Base-by-base conservation (phyloP, 2,888 invertebrate species). In the Neocrepidodera transversa region DNA sequence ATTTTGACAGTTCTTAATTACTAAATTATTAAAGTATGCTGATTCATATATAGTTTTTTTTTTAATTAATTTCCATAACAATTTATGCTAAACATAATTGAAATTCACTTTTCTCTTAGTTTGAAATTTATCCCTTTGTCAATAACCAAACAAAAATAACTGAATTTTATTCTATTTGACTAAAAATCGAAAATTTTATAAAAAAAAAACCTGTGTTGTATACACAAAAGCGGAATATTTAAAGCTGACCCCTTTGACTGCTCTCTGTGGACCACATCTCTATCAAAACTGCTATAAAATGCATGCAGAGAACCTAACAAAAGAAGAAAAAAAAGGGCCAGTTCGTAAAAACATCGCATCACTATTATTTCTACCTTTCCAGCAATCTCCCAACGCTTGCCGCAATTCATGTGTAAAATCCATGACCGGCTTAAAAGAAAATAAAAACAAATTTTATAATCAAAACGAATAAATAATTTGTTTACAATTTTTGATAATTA, bases 271-370 rank as follows among this genome's bases (percentile, higher is more conserved):
- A 48, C 18, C 32, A 16, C 32, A 30, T 48, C 48, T 48, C 48
- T 18, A 35, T 36, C 49, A 49, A 49, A 49, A 49, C 49, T 49
- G 50, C 50, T 38, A 50, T 50, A 50, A 50, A 50, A 50, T 23
- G 50, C 36, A 4, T 26, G 26, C 20, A 14, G 23, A 49, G 49
- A 10, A 16, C 49, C 18, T 14, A 49, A 35, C 35, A 49, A 49
- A 49, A 49, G 35, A 49, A n/a, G n/a, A n/a, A n/a, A 38, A 50
- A 50, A 50, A 50, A 38, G 14, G 26, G 16, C 26, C 26, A 38
- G 50, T 50, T 50, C 38, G 26, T 50, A 50, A 50, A 50, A 50
- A 50, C 38, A 26, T 36, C 50, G 38, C 50, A 50, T 50, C 50
- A 38, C 50, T 50, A 50, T 50, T 50, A 50, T 50, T 49, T 16